Conservation (phyloP, 2,113 vertebrate genomes). For the Cebidichthys violaceus region DNA sequence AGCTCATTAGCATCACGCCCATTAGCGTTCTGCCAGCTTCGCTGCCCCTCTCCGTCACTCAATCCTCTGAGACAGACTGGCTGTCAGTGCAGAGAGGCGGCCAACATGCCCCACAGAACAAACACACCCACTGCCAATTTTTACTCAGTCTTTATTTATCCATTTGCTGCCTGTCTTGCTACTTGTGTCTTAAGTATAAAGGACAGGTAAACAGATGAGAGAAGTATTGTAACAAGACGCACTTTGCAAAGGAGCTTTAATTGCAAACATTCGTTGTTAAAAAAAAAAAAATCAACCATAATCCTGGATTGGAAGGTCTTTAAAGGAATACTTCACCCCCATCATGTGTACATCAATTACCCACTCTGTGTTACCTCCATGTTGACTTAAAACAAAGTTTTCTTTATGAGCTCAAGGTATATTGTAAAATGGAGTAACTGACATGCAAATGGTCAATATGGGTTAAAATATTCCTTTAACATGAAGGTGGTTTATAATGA, state of each 20-base stretch:
- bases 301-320: neutral
- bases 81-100: constrained; percentile 60
- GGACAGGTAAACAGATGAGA: constrained; percentile 53
- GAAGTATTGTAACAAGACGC: neutral
- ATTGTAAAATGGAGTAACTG: neutral
- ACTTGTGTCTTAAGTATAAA: constrained; percentile 37
- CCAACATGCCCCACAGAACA: constrained; percentile 65
- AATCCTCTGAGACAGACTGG: constrained; percentile 64
- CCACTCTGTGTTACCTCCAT: neutral
- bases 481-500: neutral
- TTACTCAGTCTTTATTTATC: constrained; percentile 62
- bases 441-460: neutral
- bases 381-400: neutral
- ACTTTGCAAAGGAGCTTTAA: neutral
- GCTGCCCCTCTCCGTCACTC: constrained; percentile 65
- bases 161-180: constrained; percentile 34
- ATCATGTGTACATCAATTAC: neutral
- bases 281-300: neutral
- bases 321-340: neutral
- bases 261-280: constrained; percentile 20
- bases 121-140: constrained; percentile 70
- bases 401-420: neutral
- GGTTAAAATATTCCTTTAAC: neutral
- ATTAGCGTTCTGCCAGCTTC: constrained; percentile 70
- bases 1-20: constrained; percentile 79